Evolutionary conservation across 2,888 invertebrate genomes (phyloP).

Genomic region (Tinea trinotella): DNA sequence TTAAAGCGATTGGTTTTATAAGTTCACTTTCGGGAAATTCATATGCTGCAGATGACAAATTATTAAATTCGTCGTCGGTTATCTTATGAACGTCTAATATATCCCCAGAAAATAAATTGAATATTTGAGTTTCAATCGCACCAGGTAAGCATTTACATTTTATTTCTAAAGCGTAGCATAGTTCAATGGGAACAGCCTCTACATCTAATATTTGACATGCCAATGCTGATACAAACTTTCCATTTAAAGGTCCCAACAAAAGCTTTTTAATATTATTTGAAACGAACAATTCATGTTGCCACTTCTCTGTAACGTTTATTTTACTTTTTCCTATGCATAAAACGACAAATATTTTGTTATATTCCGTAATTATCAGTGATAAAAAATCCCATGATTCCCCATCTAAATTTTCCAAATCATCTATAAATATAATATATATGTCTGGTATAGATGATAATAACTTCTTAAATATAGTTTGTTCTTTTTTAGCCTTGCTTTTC

Average conservation of each 20-base stretch:
- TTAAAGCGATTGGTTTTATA: constrained; percentile 47
- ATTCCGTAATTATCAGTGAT: constrained; percentile 38
- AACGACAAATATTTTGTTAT: constrained; percentile 40
- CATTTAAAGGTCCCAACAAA: constrained; percentile 48
- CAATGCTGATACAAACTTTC: constrained; percentile 54
- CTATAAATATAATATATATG: constrained; percentile 52
- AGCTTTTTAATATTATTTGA: constrained; percentile 52
- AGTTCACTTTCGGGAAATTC: constrained; percentile 46
- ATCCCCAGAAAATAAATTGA: constrained; percentile 61
- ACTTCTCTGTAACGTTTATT: constrained; percentile 44
- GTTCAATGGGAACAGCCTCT: constrained; percentile 63
- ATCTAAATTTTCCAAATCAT: constrained; percentile 66
- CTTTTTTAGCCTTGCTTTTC: constrained; percentile 43
- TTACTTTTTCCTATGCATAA: constrained; percentile 50
- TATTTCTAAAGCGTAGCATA: constrained; percentile 55
- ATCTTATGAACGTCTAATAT: constrained; percentile 49
- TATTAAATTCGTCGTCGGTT: constrained; percentile 32
- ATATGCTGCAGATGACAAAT: constrained; percentile 37
- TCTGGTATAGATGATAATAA: constrained; percentile 43
- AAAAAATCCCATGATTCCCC: constrained; percentile 54
- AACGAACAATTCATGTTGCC: constrained; percentile 56
- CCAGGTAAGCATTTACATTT: constrained; percentile 69
- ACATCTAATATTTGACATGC: constrained; percentile 75
- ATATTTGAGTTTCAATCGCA: constrained; percentile 63
- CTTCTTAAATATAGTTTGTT: constrained; percentile 46